Conservation (phyloP, 2,888 invertebrate genomes). For the Plagodis pulveraria region DNA sequence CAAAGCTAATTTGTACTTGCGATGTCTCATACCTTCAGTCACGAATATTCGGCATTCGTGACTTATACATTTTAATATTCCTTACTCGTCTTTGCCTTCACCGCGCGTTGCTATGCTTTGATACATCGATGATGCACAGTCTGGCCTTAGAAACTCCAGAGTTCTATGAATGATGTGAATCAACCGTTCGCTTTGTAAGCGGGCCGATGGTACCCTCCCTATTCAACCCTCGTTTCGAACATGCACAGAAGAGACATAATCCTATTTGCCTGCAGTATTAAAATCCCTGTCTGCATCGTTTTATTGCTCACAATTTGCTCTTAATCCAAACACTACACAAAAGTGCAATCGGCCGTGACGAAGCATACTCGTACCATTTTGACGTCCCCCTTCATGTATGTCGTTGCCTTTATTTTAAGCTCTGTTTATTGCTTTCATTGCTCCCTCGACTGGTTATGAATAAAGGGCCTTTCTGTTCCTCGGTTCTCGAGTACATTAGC, state of each 20-base stretch:
- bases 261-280: conserved; percentile 34
- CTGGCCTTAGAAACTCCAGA: conserved; percentile 14
- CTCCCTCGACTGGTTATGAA: conserved; percentile 57
- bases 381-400: conserved; percentile 36
- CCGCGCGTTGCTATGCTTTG: conserved; percentile 70
- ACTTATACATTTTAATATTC: conserved; percentile 75
- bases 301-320: conserved; percentile 37
- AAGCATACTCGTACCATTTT: conserved; percentile 36
- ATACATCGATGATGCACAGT: conserved; percentile 67
- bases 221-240: conserved; percentile 21
- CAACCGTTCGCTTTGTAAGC: conserved; percentile 10
- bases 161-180: conserved; percentile 11
- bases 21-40: conserved; percentile 50
- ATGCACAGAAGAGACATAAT: conserved; percentile 29
- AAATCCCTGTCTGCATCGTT: conserved; percentile 31
- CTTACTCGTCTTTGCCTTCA: conserved; percentile 45
- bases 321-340: conserved; percentile 40
- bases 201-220: conserved; percentile 8
- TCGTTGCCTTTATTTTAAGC: conserved; percentile 58
- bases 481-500: conserved; percentile 69
- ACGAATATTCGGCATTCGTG: conserved; percentile 68
- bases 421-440: conserved; percentile 55
- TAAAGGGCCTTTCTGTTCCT: conserved; percentile 62
- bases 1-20: conserved; percentile 41
- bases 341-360: conserved; percentile 39